phyloP scores from a whole-genome alignment of 2,113 vertebrate genomes.

The Zootoca vivipara region DNA sequence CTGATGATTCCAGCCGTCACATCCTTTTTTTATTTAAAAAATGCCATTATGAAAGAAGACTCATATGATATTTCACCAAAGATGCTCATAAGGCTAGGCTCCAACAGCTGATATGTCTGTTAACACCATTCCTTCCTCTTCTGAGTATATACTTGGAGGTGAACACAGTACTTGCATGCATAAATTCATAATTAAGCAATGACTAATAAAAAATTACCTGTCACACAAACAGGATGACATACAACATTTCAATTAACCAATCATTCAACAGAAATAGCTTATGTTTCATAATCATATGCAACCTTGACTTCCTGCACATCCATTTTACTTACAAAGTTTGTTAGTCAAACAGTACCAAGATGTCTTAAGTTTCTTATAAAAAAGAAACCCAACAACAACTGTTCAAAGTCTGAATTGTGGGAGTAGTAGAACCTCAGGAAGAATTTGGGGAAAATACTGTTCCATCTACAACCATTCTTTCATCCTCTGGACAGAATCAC shows the following conservation, averaged over 20 bases:
- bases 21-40: not conserved
- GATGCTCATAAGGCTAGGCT: not conserved
- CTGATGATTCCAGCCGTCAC: too few relatives aligned
- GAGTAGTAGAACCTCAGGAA: not conserved
- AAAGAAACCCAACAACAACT: slow-evolving; percentile 3
- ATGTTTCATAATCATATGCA: slow-evolving; percentile 62
- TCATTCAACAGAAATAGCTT: slow-evolving; percentile 53
- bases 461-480: not conserved
- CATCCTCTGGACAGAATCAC: not conserved
- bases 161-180: not conserved
- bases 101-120: not conserved
- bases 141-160: slow-evolving; percentile 3
- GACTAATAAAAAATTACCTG: slow-evolving; percentile 59
- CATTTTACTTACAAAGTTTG: slow-evolving; percentile 59
- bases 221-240: slow-evolving; percentile 64
- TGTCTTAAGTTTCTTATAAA: slow-evolving; percentile 34
- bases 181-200: slow-evolving; percentile 63
- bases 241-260: slow-evolving; percentile 63
- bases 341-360: slow-evolving; percentile 59
- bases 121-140: not conserved
- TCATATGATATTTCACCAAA: not conserved
- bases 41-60: not conserved
- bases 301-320: slow-evolving; percentile 65
- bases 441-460: not conserved
- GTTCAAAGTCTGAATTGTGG: not conserved